Base-by-base conservation (phyloP, 2,113 vertebrate genomes). In the Cyphomyrus plagiostoma region DNA sequence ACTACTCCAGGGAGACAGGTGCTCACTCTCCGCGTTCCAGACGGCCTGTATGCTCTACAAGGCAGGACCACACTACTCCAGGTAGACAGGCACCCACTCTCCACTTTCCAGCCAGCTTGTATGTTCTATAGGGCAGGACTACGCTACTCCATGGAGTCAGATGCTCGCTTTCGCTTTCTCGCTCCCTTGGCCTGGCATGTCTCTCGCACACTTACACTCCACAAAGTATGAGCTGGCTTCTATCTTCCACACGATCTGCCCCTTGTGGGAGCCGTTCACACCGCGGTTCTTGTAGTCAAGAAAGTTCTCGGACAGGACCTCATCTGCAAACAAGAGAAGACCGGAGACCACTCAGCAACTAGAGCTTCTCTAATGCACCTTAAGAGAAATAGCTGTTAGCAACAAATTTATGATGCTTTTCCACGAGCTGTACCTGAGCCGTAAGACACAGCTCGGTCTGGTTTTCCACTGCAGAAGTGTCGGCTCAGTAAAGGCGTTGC, bases 211-310 rank as follows among this genome's bases (percentile, higher is more conserved):
- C 97, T 97, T 94, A 98, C 97, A 92, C 53, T 98, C 97, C 88
- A 97, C 96, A 87, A 98, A 98, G 93, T 98, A 97, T 62, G 97
- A 97, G 91, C 96, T 97, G 91, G 96, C 96, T 89, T 98, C 97
- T 35, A 98, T 97, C 94, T 97, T 98, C 97, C 97, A 98, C 91
- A 97, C 93, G 88, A 98, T 98, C 92, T 97, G 97, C 45, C 97
- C 97, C 92, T 95, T 95, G 89, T 98, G 97, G 92, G 97, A 97
- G 66, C 97, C 97, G 88, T 97, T 98, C 89, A 98, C 96, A 0
- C 97, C 97, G 49, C 97, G 97, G 91, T 97, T 98, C 92, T 98
- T 98, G 92, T 98, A 98, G 93, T 98, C 97, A 94, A 98, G 90
- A 89, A 98, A 98, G 91, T 98, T 98, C 95, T 98, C 97, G 0